Evolutionary conservation across 2,113 vertebrate species (phyloP).

Genomic region (Thamnophis sirtalis): DNA sequence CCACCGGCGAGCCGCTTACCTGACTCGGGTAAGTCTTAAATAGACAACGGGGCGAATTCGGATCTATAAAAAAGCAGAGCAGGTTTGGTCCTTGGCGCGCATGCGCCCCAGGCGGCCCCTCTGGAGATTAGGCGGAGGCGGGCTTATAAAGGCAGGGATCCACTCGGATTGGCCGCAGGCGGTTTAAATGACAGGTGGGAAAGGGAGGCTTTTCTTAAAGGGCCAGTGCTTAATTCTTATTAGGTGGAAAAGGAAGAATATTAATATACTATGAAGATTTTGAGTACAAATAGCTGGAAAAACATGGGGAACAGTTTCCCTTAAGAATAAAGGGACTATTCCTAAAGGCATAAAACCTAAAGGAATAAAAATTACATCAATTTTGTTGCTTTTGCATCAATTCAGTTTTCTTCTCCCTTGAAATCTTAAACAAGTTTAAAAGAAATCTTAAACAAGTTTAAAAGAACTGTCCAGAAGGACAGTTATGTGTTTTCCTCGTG

Average conservation of each 20-base stretch:
- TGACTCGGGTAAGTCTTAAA: background rate
- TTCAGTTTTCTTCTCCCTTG: background rate
- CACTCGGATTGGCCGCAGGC: background rate
- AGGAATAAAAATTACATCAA: background rate
- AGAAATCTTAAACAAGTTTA: background rate
- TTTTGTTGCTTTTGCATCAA: background rate
- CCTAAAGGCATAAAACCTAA: background rate
- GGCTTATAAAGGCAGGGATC: background rate
- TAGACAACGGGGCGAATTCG: background rate
- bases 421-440: background rate
- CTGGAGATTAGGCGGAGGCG: background rate
- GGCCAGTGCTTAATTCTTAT: background rate
- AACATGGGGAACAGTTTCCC: background rate
- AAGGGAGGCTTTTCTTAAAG: background rate
- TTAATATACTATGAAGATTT: background rate
- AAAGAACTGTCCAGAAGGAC: background rate
- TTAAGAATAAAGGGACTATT: background rate
- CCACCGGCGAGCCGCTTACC: rapidly evolving
- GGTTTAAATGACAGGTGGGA: background rate
- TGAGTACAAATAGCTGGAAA: background rate
- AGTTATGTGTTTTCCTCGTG: no score
- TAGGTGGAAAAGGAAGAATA: background rate
- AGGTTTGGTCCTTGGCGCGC: rapidly evolving
- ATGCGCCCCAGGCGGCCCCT: background rate
- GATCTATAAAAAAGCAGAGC: background rate